phyloP scores from a whole-genome alignment of 2,888 invertebrate species.

The Andrena trimmerana region DNA sequence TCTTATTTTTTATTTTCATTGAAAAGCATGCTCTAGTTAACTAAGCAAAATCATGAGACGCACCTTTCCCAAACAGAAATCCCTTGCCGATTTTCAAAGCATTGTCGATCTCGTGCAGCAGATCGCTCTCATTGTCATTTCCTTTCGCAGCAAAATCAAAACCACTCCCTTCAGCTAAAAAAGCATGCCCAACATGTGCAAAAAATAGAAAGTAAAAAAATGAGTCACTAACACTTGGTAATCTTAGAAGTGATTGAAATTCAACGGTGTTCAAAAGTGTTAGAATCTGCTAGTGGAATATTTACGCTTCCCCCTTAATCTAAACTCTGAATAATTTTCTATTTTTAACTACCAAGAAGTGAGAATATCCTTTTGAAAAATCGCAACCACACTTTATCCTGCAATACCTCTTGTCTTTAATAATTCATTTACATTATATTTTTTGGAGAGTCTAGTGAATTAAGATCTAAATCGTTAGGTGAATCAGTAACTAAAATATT shows the following conservation, averaged over 20 bases:
- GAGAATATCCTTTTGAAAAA: background rate
- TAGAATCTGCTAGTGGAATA: slow-evolving; percentile 22
- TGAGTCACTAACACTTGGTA: background rate
- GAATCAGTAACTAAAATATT: too few relatives aligned
- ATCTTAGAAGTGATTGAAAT: background rate
- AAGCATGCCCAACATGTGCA: slow-evolving; percentile 74
- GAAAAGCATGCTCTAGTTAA: slow-evolving; percentile 17
- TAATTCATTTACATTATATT: too few relatives aligned
- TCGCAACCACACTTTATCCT: background rate
- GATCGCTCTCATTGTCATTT: slow-evolving; percentile 77
- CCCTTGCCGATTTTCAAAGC: slow-evolving; percentile 87
- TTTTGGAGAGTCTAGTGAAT: too few relatives aligned
- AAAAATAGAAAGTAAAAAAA: slow-evolving; percentile 43
- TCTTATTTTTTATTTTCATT: background rate
- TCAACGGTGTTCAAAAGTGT: background rate
- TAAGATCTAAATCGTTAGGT: too few relatives aligned
- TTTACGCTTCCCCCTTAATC: slow-evolving; percentile 7
- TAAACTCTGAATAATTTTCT: slow-evolving; percentile 25
- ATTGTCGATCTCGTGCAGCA: slow-evolving; percentile 89
- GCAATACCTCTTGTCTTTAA: background rate
- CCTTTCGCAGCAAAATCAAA: slow-evolving; percentile 72
- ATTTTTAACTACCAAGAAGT: slow-evolving; percentile 13
- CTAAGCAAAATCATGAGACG: slow-evolving; percentile 70
- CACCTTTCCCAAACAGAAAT: slow-evolving; percentile 87
- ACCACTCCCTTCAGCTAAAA: slow-evolving; percentile 76